These are phyloP conservation scores for Drosophila neoperkinsi DNA, from an alignment of 2,888 invertebrate genomes.

Conservation along the genomic window DNA sequence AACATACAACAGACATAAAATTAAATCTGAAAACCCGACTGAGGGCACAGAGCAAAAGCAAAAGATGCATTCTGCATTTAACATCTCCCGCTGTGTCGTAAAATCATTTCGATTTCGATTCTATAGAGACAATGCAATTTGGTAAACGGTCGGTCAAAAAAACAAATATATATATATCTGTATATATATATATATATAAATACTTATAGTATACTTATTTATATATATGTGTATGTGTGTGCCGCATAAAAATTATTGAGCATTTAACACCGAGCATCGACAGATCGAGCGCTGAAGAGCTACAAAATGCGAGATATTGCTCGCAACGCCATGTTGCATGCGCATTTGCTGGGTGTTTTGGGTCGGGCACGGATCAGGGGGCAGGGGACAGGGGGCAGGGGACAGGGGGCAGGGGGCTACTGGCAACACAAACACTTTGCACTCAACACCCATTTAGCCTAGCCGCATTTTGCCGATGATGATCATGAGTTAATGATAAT, in stretches of 20 bases:
- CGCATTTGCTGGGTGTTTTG: slow-evolving; percentile 20
- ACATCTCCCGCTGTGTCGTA: slow-evolving; percentile 79
- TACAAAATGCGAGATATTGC: slow-evolving; percentile 25
- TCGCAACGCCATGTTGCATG: slow-evolving; percentile 49
- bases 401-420: slow-evolving; percentile 4
- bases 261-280: slow-evolving; percentile 68
- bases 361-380: neutral
- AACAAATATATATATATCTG: slow-evolving; percentile 1
- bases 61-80: slow-evolving; percentile 68
- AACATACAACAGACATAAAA: slow-evolving; percentile 70
- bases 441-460: slow-evolving; percentile 81
- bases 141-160: slow-evolving; percentile 32
- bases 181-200: slow-evolving; percentile 3
- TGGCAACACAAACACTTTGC: slow-evolving; percentile 73
- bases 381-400: neutral
- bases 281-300: slow-evolving; percentile 49
- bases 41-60: slow-evolving; percentile 26
- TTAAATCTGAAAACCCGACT: slow-evolving; percentile 61
- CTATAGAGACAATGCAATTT: slow-evolving; percentile 67
- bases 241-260: slow-evolving; percentile 66
- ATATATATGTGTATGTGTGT: slow-evolving; percentile 8
- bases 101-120: slow-evolving; percentile 61
- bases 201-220: slow-evolving; percentile 7
- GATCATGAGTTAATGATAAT: slow-evolving; percentile 42
- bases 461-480: slow-evolving; percentile 44